Conservation (phyloP, 2,888 invertebrate species). For the Microplitis manilae region DNA sequence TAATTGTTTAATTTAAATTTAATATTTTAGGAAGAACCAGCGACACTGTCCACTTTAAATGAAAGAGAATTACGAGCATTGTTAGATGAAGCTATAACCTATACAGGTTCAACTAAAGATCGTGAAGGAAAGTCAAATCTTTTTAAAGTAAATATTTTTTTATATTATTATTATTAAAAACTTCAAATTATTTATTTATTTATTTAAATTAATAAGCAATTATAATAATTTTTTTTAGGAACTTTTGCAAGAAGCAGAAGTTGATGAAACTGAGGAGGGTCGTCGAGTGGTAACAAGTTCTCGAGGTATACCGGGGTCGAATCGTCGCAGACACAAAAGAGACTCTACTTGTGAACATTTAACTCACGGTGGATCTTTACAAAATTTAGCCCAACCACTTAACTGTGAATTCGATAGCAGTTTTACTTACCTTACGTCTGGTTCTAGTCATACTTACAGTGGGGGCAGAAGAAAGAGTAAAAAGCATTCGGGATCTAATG, state of each 20-base stretch:
- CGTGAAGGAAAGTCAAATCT: conserved; percentile 87
- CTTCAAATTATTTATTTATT: conserved; percentile 16
- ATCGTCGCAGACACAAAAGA: conserved; percentile 70
- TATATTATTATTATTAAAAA: background rate
- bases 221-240: conserved; percentile 72
- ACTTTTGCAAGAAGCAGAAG: conserved; percentile 83
- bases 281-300: conserved; percentile 68
- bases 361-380: conserved; percentile 75
- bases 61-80: conserved; percentile 84
- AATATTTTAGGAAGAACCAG: conserved; percentile 68
- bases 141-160: conserved; percentile 77
- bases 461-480: conserved; percentile 64
- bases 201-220: conserved; percentile 6
- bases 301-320: conserved; percentile 67
- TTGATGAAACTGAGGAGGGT: conserved; percentile 77
- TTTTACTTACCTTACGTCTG: conserved; percentile 65
- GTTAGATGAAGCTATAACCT: conserved; percentile 87
- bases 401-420: conserved; percentile 67
- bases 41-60: conserved; percentile 76
- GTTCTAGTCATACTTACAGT: conserved; percentile 66
- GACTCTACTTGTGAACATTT: conserved; percentile 73
- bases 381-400: conserved; percentile 74
- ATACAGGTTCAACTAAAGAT: conserved; percentile 86
- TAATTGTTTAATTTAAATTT: conserved; percentile 23
- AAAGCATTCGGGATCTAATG: conserved; percentile 65